Evolutionary conservation across 2,888 invertebrate genomes (phyloP), one percentile per base, ranked within the genome.

Genomic region (Dolichopus griseipennis): DNA sequence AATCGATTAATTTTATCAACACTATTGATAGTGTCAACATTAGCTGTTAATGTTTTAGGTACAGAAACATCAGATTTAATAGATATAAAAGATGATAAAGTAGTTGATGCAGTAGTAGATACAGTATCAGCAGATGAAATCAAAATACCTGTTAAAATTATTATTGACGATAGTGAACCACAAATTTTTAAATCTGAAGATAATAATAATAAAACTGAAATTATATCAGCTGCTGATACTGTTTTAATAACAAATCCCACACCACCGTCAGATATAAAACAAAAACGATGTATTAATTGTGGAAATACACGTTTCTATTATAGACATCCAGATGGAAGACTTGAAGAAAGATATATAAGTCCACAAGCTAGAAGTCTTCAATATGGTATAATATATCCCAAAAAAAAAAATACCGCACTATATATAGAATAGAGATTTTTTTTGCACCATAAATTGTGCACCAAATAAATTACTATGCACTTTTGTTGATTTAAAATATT

Each of bases 201-300:
- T 52, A 52, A 52, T 52, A 52, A 15, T 4, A 27, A 27, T 27
- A 2, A 27, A 52, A 9, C 52, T 52, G 52, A 9, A 4, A 2
- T 52, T 52, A 3, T n/a, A 4, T 12, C 52, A 2, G n/a, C 15
- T 37, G 8, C 37, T 37, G 37, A 12, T 37, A 10, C 37, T 37
- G 37, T 10, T 37, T 5, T 37, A 37, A 10, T 37, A 52, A 52
- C 1, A 41, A 5, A 12, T 37, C 8, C 41, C 15, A 41, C 15
- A 41, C 3, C 9, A 41, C 1, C 9, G 6, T 37, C 37, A n/a
- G 3, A 43, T 43, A 7, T 15, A 18, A 52, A 52, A 52, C 15
- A 18, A 69, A 74, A 74, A 68, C 76, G 79, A 69, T 79, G 79
- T 73, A 71, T 75, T 37, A 76, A 76, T 68, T 79, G 79, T 72